These are phyloP conservation scores for Oncorhynchus kisutch DNA, from an alignment of 2,113 vertebrate genomes.

Conservation along the genomic window DNA sequence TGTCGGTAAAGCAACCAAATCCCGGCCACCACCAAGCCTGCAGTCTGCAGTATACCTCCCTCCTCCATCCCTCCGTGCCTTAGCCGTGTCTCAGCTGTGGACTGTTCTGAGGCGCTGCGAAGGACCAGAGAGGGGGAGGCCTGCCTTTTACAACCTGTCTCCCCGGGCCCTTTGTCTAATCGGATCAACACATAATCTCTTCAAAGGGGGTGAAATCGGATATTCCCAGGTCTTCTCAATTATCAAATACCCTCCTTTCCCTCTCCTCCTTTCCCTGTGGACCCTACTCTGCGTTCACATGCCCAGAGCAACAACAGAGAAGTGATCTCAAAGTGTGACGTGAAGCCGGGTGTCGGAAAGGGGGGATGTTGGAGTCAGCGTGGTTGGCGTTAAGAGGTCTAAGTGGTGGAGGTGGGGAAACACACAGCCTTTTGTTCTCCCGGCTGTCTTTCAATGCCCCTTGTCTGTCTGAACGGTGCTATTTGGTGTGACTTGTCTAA, in stretches of 20 bases:
- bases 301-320: constrained; percentile 21
- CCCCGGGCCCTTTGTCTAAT: constrained; percentile 9
- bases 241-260: background rate
- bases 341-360: background rate
- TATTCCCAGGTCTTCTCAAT: background rate
- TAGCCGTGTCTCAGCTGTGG: background rate
- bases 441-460: constrained; percentile 11
- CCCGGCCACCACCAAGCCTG: background rate
- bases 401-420: constrained; percentile 11
- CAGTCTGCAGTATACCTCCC: background rate
- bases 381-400: background rate
- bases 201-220: constrained; percentile 17
- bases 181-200: constrained; percentile 18
- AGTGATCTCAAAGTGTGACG: background rate
- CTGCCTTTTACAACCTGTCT: background rate
- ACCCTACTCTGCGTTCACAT: constrained; percentile 2
- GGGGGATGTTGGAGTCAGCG: constrained; percentile 1
- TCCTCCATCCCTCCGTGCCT: background rate
- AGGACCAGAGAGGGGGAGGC: background rate
- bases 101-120: background rate
- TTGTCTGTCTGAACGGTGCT: constrained; percentile 2
- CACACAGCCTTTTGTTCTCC: constrained; percentile 11
- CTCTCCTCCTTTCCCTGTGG: background rate
- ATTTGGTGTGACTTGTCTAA: constrained; percentile 30
- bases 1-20: background rate